A percentile compares a stretch with the other conserved stretches of the same genome.
Evolutionary conservation across 1,140 invertebrate genomes (phyloP).

Genomic region (Aricia agestis): DNA sequence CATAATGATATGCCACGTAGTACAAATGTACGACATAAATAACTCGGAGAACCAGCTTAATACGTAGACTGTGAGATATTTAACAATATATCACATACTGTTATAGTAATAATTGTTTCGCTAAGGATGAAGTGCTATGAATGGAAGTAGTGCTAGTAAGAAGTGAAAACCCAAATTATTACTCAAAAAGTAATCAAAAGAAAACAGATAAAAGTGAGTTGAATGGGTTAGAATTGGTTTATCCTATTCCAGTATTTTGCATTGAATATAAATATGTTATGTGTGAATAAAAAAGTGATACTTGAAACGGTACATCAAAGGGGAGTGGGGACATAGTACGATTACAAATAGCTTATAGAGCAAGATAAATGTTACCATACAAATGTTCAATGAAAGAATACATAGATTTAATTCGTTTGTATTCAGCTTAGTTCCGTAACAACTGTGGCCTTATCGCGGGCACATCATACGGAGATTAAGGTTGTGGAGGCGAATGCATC

Average conservation of each 20-base stretch:
- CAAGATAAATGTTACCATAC: not conserved
- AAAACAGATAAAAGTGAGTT: too few relatives aligned
- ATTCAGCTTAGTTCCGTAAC: conserved; percentile 30
- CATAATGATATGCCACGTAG: conserved; percentile 30
- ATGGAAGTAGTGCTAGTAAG: not conserved
- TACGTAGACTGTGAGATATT: conserved; percentile 1
- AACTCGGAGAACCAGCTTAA: conserved; percentile 19
- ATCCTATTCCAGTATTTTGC: too few relatives aligned
- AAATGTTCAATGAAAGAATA: conserved; percentile 18
- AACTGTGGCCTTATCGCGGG: conserved; percentile 50
- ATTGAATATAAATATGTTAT: too few relatives aligned
- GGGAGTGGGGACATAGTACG: not conserved
- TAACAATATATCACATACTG: not conserved
- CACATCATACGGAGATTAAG: conserved; percentile 69
- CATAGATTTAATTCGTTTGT: conserved; percentile 23
- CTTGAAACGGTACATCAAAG: not conserved
- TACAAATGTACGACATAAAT: conserved; percentile 31
- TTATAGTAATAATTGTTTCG: not conserved
- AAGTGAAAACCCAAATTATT: too few relatives aligned
- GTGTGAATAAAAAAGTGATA: too few relatives aligned
- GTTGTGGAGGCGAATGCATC: conserved; percentile 63
- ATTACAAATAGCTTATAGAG: not conserved
- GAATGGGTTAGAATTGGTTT: too few relatives aligned
- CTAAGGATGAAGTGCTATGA: not conserved
- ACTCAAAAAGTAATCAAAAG: too few relatives aligned